Percentiles rank a stretch among this genome's conserved stretches.
These are phyloP conservation scores for Onychorhynchus coronatus DNA, from an alignment of 2,113 vertebrate genomes.

Conservation along the genomic window DNA sequence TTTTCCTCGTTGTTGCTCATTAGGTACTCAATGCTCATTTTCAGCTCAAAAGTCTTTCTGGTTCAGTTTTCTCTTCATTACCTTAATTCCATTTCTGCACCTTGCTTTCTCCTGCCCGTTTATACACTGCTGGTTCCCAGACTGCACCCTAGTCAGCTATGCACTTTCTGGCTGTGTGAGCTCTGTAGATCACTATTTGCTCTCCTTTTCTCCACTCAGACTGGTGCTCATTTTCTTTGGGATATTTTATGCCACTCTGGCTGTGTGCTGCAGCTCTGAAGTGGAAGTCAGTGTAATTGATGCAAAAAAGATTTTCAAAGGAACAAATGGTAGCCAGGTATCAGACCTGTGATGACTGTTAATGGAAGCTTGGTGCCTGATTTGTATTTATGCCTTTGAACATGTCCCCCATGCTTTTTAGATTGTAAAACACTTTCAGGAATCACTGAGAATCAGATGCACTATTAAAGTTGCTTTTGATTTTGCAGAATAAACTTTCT, in stretches of 20 bases:
- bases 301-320: constrained; percentile 20
- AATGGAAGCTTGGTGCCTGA: not conserved
- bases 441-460: not conserved
- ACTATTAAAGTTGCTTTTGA: not conserved
- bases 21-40: not conserved
- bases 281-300: not conserved
- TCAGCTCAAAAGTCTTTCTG: not conserved
- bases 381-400: not conserved
- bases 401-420: not conserved
- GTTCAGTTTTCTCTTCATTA: not conserved
- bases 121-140: not conserved
- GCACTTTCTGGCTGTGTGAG: not conserved
- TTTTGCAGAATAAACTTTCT: not conserved
- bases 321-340: not conserved
- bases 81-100: not conserved
- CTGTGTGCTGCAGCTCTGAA: not conserved
- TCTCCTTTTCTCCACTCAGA: not conserved
- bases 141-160: not conserved
- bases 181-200: not conserved
- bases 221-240: not conserved
- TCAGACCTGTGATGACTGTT: not conserved
- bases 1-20: not conserved
- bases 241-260: not conserved
- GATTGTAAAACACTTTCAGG: not conserved
- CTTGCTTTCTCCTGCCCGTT: not conserved